These are phyloP conservation scores for Phenganax subtilis DNA, from an alignment of 92 coral and sea anemone genomes.

Conservation along the genomic window DNA sequence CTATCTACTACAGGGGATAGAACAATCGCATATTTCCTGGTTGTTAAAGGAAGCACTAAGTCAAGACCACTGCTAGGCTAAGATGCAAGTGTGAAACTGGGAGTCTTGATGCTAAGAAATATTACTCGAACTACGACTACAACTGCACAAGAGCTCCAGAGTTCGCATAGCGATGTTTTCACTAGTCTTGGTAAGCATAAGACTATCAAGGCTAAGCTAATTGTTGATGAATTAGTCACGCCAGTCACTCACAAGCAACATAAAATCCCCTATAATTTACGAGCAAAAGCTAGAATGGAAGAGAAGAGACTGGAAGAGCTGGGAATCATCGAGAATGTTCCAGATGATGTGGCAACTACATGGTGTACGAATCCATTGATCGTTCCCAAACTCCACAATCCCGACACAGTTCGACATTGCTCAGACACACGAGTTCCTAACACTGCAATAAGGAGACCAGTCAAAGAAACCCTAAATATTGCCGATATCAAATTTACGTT, in stretches of 20 bases:
- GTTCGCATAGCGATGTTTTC: conserved; percentile 31
- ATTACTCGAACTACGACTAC: conserved; percentile 6
- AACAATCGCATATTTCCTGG: conserved; percentile 28
- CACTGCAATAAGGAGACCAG: conserved; percentile 40
- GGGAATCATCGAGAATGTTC: conserved; percentile 43
- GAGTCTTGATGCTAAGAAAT: conserved; percentile 25
- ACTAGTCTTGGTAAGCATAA: conserved; percentile 43
- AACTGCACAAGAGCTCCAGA: background rate
- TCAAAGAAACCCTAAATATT: conserved; percentile 28
- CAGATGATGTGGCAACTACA: conserved; percentile 43
- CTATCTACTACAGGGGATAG: background rate
- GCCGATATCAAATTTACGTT: conserved; percentile 39
- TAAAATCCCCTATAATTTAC: conserved; percentile 31
- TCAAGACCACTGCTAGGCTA: conserved; percentile 41
- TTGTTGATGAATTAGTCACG: conserved; percentile 19
- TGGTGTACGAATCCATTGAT: conserved; percentile 52
- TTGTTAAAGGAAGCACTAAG: conserved; percentile 41
- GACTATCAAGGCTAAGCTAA: conserved; percentile 47
- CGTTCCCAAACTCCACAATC: conserved; percentile 42
- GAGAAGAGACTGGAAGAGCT: conserved; percentile 38
- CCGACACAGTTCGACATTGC: conserved; percentile 37
- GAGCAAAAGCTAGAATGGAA: conserved; percentile 26
- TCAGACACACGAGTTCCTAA: conserved; percentile 43
- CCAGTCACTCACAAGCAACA: conserved; percentile 42
- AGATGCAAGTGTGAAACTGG: conserved; percentile 41